Percentiles rank a stretch among this genome's conserved stretches.
phyloP scores from a whole-genome alignment of 1,140 invertebrate species.

The Lepidurus couesii region DNA sequence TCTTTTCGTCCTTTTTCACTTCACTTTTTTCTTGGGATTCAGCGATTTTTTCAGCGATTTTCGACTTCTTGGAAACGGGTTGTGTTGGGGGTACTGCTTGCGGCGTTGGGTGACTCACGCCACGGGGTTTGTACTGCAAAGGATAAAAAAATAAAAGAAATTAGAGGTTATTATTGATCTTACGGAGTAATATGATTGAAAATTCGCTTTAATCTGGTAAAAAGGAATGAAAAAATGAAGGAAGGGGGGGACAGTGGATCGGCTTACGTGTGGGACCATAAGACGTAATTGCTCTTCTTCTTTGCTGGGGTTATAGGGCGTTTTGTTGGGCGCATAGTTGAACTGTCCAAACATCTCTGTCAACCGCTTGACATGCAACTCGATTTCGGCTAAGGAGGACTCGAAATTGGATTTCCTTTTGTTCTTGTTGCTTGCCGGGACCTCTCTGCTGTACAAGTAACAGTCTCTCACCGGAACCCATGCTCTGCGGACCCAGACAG shows the following conservation, averaged over 20 bases:
- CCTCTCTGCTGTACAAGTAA: constrained; percentile 62
- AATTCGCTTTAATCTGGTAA: background rate
- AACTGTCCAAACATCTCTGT: constrained; percentile 68
- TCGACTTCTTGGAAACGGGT: constrained; percentile 29
- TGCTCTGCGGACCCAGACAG: constrained; percentile 47
- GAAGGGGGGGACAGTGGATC: background rate
- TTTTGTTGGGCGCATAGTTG: constrained; percentile 65
- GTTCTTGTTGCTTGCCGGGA: constrained; percentile 54
- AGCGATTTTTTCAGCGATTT: background rate
- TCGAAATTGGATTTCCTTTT: constrained; percentile 59
- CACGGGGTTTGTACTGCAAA: background rate
- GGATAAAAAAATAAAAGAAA: background rate
- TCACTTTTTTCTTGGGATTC: constrained; percentile 32
- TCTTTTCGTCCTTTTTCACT: constrained; percentile 32
- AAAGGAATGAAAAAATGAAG: background rate
- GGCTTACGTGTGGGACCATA: constrained; percentile 29
- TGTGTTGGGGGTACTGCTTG: constrained; percentile 24
- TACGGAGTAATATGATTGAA: background rate
- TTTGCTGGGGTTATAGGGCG: constrained; percentile 60
- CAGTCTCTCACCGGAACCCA: constrained; percentile 81
- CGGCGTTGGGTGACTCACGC: background rate
- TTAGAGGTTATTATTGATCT: background rate
- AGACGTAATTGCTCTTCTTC: constrained; percentile 56
- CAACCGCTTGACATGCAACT: constrained; percentile 66
- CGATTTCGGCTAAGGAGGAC: constrained; percentile 62